These are phyloP conservation scores for Smutsia gigantea DNA, from an alignment of 2,797 vertebrate species.

Conservation along the genomic window DNA sequence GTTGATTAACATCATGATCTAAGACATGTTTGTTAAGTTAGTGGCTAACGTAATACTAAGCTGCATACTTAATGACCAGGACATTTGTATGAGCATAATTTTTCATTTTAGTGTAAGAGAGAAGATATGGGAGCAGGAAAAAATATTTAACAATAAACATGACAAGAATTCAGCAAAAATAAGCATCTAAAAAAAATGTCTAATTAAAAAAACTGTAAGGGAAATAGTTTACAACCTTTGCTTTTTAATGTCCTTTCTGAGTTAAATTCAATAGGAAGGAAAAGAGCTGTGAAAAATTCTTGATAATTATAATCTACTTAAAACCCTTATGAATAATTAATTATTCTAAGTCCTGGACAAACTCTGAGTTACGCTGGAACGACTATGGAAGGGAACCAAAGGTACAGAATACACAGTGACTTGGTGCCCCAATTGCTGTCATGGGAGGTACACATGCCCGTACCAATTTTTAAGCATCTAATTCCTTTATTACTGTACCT, in stretches of 20 bases:
- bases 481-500: not conserved
- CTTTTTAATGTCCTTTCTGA: not conserved
- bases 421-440: not conserved
- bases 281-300: conserved; percentile 49
- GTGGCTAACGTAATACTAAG: not conserved
- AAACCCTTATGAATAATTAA: not conserved
- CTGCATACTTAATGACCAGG: not conserved
- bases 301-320: conserved; percentile 47
- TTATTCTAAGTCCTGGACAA: conserved; percentile 10
- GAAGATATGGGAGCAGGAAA: conserved; percentile 12
- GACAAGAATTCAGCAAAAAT: conserved; percentile 60
- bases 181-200: conserved; percentile 29
- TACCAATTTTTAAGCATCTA: not conserved
- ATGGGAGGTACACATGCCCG: not conserved
- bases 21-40: not conserved
- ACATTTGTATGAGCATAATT: not conserved
- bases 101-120: not conserved
- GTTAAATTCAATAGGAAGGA: conserved; percentile 39
- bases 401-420: not conserved
- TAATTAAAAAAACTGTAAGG: not conserved
- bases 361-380: not conserved
- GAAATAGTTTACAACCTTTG: conserved; percentile 25
- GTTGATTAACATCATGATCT: not conserved
- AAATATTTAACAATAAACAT: conserved; percentile 49
- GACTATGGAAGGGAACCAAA: not conserved